Evolutionary conservation across 2,888 invertebrate species (phyloP).

Genomic region (Lacanobia wlatinum): DNA sequence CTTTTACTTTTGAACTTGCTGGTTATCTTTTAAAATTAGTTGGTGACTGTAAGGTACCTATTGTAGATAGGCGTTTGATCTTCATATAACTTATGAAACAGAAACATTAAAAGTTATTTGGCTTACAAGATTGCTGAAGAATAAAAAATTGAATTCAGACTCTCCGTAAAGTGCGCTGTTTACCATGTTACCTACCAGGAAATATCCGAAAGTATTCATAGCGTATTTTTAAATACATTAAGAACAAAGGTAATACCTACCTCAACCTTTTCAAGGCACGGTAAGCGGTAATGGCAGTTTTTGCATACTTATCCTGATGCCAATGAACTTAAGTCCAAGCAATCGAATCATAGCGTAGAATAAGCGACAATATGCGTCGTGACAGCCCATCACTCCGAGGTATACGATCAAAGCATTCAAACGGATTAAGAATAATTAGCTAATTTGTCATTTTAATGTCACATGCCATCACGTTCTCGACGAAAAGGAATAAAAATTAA

Average conservation of each 20-base stretch:
- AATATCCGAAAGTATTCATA: background rate
- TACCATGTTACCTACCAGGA: no score
- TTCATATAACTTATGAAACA: no score
- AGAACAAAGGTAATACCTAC: conserved; percentile 17
- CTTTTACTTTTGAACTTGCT: background rate
- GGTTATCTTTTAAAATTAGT: background rate
- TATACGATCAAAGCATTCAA: conserved; percentile 84
- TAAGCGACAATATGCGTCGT: conserved; percentile 75
- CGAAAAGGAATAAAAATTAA: conserved; percentile 83
- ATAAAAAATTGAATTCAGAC: no score
- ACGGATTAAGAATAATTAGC: conserved; percentile 90
- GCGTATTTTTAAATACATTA: background rate
- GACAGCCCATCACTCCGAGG: conserved; percentile 81
- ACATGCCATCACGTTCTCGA: conserved; percentile 89
- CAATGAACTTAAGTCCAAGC: conserved; percentile 77
- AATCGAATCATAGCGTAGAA: conserved; percentile 71
- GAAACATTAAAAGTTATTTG: no score
- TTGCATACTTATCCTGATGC: conserved; percentile 62
- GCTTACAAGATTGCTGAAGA: no score
- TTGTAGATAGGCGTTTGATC: no score
- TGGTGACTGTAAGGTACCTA: background rate
- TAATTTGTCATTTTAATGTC: conserved; percentile 91
- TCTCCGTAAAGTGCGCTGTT: no score
- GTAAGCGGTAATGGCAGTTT: conserved; percentile 53
- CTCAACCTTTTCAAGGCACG: conserved; percentile 25